Evolutionary conservation across 2,113 vertebrate species (phyloP), one percentile per base, ranked within the genome.

Genomic region (Terrapene triunguis): DNA sequence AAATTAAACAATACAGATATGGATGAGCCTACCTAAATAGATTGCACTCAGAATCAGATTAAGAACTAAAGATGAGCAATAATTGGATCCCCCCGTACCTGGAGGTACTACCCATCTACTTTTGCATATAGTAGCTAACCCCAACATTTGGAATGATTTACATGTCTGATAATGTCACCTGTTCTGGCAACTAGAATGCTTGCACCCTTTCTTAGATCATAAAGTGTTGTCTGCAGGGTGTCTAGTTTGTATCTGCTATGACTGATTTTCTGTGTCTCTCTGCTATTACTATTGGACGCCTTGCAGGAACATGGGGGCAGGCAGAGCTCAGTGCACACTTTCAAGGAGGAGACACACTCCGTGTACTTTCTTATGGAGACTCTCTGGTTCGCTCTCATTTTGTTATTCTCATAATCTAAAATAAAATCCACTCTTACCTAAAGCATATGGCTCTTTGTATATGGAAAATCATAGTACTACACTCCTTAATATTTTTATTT

Each of bases 391-490:
- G 51, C 65, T 57, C 38, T 12, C 25, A 9, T 69, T 69, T 21
- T 42, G 44, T 48, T 6, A 82, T 16, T 57, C 48, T 79, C 91
- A 51, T 57, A 8, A 78, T 32, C 44, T 38, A 5, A 3, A 27
- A 47, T 11, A 48, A 92, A 83, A 82, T 2, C 44, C 22, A 48
- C 44, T 16, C 85, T 74, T 59, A 38, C 19, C 65, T 72, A 38
- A 76, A 80, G 82, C 72, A 50, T 47, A 59, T 53, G 42, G 57
- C 38, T 50, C 21, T n/a, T 50, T 42, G 12, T 48, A 24, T 16
- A 14, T 21, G 1, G 79, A 24, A 72, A 88, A 35, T 48, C 51
- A 14, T 27, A 47, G 6, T 0, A 0, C 3, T 47, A 32, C 14
- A 48, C 44, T 38, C n/a, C 65, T 54, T 19, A 38, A 54, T 48